Percentiles rank a stretch among this genome's conserved stretches.
phyloP scores from a whole-genome alignment of 2,113 vertebrate genomes.

The Cyanoliseus patagonus region DNA sequence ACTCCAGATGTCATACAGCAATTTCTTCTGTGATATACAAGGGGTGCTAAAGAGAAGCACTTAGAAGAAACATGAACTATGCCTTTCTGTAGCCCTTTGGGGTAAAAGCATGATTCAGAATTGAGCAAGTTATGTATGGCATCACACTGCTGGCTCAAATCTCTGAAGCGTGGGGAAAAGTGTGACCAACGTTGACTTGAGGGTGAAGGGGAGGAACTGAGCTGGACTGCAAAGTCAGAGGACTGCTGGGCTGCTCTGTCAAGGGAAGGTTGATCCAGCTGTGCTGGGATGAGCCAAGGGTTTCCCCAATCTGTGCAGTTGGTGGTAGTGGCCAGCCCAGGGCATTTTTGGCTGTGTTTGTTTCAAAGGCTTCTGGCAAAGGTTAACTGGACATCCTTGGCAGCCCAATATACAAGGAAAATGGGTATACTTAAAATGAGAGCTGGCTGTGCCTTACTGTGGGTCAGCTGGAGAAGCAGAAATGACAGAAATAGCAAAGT shows the following conservation, averaged over 20 bases:
- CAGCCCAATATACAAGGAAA: background rate
- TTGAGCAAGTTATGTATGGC: background rate
- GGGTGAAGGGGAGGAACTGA: background rate
- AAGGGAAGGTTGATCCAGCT: background rate
- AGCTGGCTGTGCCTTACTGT: background rate
- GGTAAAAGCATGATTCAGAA: background rate
- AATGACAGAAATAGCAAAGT: background rate
- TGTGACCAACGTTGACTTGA: background rate
- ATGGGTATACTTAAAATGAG: background rate
- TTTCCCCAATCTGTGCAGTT: fast-evolving
- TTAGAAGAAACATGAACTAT: background rate
- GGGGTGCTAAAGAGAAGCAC: background rate
- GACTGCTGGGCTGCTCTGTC: background rate
- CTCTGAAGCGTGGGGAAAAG: background rate
- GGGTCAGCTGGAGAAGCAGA: background rate
- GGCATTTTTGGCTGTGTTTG: background rate
- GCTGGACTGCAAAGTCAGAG: background rate
- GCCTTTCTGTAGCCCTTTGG: background rate
- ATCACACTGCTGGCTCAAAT: background rate
- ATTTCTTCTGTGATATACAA: background rate
- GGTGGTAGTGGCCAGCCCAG: background rate
- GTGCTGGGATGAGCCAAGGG: background rate
- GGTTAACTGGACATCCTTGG: background rate
- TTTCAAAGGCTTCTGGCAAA: background rate
- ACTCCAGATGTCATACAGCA: background rate